Base-by-base conservation (phyloP, 2,113 vertebrate species). In the Macquaria australasica region DNA sequence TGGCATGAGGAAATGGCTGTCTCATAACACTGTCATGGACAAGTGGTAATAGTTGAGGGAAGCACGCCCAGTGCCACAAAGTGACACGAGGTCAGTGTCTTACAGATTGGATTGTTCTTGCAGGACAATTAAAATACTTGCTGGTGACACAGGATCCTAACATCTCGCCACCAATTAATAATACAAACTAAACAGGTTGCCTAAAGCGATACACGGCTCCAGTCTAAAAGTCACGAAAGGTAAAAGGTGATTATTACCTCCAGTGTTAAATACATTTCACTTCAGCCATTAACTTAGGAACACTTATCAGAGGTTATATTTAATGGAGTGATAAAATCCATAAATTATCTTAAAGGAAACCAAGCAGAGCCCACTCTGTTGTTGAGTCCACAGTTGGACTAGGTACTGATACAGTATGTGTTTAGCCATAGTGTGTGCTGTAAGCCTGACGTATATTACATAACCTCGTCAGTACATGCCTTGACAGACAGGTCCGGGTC, bases 91-190 rank as follows among this genome's bases (percentile, higher is more conserved):
- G 60, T 64, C 63, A 58, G 41, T 80, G 28, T 70, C 55, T 77
- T 9, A 23, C 66, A 60, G 43, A 48, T 63, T 15, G 73, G 25
- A 51, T 41, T 62, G 43, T 34, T 15, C 25, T 71, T 25, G 28
- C 25, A 70, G 20, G 83, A 55, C 83, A 18, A 20, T 74, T 88
- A 9, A 85, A 69, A 78, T 82, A 37, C 28, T 59, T 53, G 37
- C 63, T 48, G 85, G 55, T 66, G 75, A 72, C 66, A 79, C 58
- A 74, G 66, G 73, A 91, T 74, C 82, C 58, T 62, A 37, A 60
- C 69, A 11, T 78, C 59, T 87, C 15, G 56, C 31, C 39, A 9
- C 63, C 67, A 70, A 89, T 93, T 76, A 91, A 90, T 89, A 75
- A 92, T 81, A 80, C 79, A 87, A 48, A 76, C 60, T 62, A 45